Base-by-base conservation (phyloP, 2,113 vertebrate species). In the Naja naja region DNA sequence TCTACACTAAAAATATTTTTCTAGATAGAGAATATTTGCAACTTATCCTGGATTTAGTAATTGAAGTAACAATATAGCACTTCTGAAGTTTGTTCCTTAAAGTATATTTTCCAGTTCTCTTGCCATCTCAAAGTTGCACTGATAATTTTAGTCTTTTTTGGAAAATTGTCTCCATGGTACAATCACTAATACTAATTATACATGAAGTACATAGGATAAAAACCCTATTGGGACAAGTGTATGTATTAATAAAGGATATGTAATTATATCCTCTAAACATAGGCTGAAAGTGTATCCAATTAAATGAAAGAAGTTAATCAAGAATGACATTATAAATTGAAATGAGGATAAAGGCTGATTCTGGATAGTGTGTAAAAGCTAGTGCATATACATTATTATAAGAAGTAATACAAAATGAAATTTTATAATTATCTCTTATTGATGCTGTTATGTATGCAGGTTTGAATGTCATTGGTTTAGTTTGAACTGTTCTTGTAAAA, bases 121-220 rank as follows among this genome's bases (percentile, higher is more conserved):
- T 86, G 92, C 85, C 88, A 30, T n/a, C 14, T 52, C 22, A 86
- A 47, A 93, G 55, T 90, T 87, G 74, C 39, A 64, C 74, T 93
- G 92, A 93, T 90, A 56, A 90, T 90, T 93, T 86, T 93, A 93
- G 90, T 47, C 45, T 93, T 93, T 89, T 90, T 64, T 43, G 88
- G 74, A 86, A 90, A 87, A 93, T 64, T 87, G 55, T 34, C 81
- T 87, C 89, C 47, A 64, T 93, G 92, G 60, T 81, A 47, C 74
- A 93, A 87, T 93, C 92, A 90, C 60, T 93, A 93, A 90, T 93
- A 30, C 88, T 64, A 93, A 93, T 93, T 93, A 93, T 86, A 60
- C 88, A 87, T 93, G 93, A 91, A 85, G 43, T 90, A 95, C 94
- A 85, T 5, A 94, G 85, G 90, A 93, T 89, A 90, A 87, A 1